Conservation (phyloP, 2,113 vertebrate genomes). For the Hydropotes inermis region DNA sequence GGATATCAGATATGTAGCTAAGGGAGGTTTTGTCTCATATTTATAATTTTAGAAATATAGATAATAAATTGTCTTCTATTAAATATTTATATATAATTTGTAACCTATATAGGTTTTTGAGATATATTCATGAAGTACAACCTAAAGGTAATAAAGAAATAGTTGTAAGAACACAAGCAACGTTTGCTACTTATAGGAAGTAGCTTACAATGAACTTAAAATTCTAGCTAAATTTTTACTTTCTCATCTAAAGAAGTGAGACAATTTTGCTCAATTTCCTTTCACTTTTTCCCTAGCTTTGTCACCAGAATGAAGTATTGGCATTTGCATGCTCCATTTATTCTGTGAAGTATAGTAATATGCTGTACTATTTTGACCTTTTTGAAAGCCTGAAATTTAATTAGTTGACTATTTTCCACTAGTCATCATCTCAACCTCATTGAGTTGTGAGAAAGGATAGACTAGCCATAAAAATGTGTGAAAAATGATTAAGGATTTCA, state of each 20-base stretch:
- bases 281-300: neutral
- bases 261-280: conserved; percentile 44
- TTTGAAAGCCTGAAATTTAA: conserved; percentile 65
- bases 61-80: neutral
- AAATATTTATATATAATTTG: neutral
- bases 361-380: conserved; percentile 65
- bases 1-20: rapidly evolving
- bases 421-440: conserved; percentile 43
- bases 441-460: conserved; percentile 46
- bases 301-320: conserved; percentile 41
- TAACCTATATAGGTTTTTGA: neutral
- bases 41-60: neutral
- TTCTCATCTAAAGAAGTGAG: neutral
- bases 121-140: neutral
- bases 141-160: neutral
- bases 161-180: neutral
- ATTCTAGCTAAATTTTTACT: conserved; percentile 33
- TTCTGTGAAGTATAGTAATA: conserved; percentile 44
- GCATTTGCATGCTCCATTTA: conserved; percentile 47
- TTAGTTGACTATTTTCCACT: conserved; percentile 44
- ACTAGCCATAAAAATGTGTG: conserved; percentile 54
- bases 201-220: neutral
- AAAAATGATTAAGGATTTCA: conserved; percentile 42
- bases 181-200: neutral
- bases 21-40: neutral